These are phyloP conservation scores for Alaudala cheleensis DNA, from an alignment of 2,113 vertebrate genomes.

Conservation along the genomic window DNA sequence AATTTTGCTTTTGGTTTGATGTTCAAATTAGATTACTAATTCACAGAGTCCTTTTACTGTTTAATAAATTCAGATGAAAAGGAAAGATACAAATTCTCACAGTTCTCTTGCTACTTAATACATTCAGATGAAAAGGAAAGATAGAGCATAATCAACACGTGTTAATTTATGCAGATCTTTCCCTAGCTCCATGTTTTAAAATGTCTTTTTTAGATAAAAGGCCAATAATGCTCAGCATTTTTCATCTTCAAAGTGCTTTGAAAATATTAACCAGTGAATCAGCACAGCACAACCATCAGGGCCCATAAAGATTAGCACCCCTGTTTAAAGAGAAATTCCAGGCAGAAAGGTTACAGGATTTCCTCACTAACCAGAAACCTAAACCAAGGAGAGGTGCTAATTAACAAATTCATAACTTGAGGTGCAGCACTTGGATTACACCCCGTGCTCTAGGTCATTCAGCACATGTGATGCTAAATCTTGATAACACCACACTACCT, in stretches of 20 bases:
- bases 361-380: not conserved
- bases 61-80: slow-evolving; percentile 69
- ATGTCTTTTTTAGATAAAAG: slow-evolving; percentile 64
- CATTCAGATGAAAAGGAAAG: slow-evolving; percentile 64
- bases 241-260: slow-evolving; percentile 62
- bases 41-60: slow-evolving; percentile 42
- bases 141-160: slow-evolving; percentile 58
- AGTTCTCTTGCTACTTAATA: slow-evolving; percentile 52
- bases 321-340: not conserved
- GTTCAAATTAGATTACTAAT: slow-evolving; percentile 68
- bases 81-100: slow-evolving; percentile 64
- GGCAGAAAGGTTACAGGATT: not conserved
- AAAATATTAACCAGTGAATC: slow-evolving; percentile 30
- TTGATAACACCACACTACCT: fast-evolving
- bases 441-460: not conserved
- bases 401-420: not conserved
- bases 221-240: slow-evolving; percentile 59
- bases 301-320: slow-evolving; percentile 12
- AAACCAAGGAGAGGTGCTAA: not conserved
- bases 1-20: slow-evolving; percentile 66
- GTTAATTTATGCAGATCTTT: slow-evolving; percentile 69
- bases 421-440: not conserved
- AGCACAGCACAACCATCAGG: not conserved
- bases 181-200: slow-evolving; percentile 50
- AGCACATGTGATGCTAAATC: not conserved